A percentile compares a stretch with the other conserved stretches of the same genome.
phyloP scores from a whole-genome alignment of 2,888 invertebrate species.

The Mythimna lalbum region DNA sequence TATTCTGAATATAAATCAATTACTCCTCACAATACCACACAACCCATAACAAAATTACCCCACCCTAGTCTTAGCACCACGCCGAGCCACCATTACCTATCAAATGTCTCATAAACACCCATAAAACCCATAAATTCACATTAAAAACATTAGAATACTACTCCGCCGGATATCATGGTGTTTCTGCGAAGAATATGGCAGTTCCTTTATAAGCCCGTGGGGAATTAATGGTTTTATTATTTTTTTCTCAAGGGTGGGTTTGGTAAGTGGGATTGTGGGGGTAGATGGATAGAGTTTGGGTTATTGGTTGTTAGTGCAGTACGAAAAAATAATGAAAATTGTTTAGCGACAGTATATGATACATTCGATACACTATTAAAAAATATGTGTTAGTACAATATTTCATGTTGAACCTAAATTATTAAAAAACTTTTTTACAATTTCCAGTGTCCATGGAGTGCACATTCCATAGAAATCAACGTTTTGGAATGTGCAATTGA shows the following conservation, averaged over 20 bases:
- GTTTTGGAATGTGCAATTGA: too few species aligned
- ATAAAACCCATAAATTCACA: constrained; percentile 79
- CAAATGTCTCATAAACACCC: constrained; percentile 73
- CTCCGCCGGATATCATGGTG: constrained; percentile 48
- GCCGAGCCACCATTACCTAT: constrained; percentile 72
- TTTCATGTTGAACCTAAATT: too few species aligned
- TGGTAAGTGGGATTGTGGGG: background rate
- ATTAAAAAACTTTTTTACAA: too few species aligned
- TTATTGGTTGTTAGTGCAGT: background rate
- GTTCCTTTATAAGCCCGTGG: constrained; percentile 49
- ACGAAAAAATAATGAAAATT: too few species aligned
- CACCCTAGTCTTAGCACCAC: constrained; percentile 39
- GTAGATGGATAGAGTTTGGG: background rate
- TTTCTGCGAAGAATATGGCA: constrained; percentile 48
- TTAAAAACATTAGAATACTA: constrained; percentile 78
- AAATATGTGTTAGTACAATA: too few species aligned
- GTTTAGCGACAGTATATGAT: too few species aligned
- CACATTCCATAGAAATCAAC: too few species aligned
- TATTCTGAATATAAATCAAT: constrained; percentile 3
- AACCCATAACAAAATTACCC: constrained; percentile 36
- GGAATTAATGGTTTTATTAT: constrained; percentile 35
- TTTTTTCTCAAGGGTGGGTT: constrained; percentile 18
- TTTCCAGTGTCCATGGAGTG: too few species aligned
- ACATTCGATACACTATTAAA: too few species aligned
- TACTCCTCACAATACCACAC: constrained; percentile 8